Evolutionary conservation across 2,888 invertebrate genomes (phyloP).

Genomic region (Colostygia pectinataria): DNA sequence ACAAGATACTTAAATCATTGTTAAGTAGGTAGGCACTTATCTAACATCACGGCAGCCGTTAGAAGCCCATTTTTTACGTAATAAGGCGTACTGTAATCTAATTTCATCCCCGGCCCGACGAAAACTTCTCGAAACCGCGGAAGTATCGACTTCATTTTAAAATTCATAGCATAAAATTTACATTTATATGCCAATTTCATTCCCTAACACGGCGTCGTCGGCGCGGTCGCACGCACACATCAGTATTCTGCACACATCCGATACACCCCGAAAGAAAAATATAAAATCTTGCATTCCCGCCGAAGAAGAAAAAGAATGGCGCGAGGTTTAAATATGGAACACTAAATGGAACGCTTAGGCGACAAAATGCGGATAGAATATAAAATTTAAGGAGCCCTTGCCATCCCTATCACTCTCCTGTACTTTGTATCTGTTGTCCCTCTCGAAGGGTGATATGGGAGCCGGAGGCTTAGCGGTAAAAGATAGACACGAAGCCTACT

Average conservation of each 20-base stretch:
- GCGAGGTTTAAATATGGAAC: slow-evolving; percentile 81
- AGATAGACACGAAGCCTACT: slow-evolving; percentile 73
- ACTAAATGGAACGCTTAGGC: slow-evolving; percentile 83
- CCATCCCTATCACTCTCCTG: slow-evolving; percentile 58
- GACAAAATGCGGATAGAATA: slow-evolving; percentile 83
- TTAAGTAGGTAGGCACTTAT: too few species aligned
- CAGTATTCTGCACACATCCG: slow-evolving; percentile 77
- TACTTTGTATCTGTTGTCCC: slow-evolving; percentile 52
- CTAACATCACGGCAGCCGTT: slow-evolving; percentile 43
- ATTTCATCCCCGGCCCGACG: slow-evolving; percentile 73
- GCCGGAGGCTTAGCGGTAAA: slow-evolving; percentile 81
- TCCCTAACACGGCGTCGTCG: slow-evolving; percentile 74
- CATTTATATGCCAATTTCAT: slow-evolving; percentile 84
- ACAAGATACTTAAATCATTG: too few species aligned
- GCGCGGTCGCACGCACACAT: slow-evolving; percentile 76
- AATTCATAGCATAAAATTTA: slow-evolving; percentile 83
- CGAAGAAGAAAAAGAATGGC: slow-evolving; percentile 74
- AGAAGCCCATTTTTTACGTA: slow-evolving; percentile 67
- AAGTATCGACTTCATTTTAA: slow-evolving; percentile 82
- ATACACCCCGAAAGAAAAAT: slow-evolving; percentile 66
- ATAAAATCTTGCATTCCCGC: slow-evolving; percentile 73
- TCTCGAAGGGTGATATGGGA: slow-evolving; percentile 62
- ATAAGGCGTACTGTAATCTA: slow-evolving; percentile 73
- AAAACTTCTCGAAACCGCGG: slow-evolving; percentile 70
- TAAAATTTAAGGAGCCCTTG: slow-evolving; percentile 75